phyloP scores from a whole-genome alignment of 2,888 invertebrate species.

The Ennomos fuscantarius region DNA sequence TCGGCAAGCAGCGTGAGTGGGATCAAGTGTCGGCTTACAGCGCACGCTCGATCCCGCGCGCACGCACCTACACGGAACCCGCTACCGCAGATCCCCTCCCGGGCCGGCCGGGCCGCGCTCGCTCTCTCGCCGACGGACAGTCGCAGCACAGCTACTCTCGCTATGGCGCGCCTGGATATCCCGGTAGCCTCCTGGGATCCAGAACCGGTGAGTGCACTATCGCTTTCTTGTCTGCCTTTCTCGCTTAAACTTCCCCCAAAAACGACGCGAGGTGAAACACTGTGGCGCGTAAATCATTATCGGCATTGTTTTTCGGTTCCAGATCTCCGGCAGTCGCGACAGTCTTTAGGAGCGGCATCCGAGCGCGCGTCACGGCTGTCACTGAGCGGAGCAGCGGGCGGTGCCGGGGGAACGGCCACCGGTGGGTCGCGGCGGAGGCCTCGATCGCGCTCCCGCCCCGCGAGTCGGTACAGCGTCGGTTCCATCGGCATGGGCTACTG shows the following conservation, averaged over 20 bases:
- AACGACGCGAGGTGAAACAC: not conserved
- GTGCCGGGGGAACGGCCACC: slow-evolving; percentile 86
- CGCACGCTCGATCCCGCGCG: slow-evolving; percentile 94
- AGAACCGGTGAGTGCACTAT: slow-evolving; percentile 70
- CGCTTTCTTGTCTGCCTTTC: slow-evolving; percentile 42
- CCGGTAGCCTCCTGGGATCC: slow-evolving; percentile 87
- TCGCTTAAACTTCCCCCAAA: slow-evolving; percentile 20
- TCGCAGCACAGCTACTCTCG: slow-evolving; percentile 95
- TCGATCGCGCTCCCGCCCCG: slow-evolving; percentile 91
- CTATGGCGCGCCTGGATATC: slow-evolving; percentile 90
- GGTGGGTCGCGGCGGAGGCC: slow-evolving; percentile 88
- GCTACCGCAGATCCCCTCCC: slow-evolving; percentile 89
- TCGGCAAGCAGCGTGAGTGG: slow-evolving; percentile 92
- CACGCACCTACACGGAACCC: slow-evolving; percentile 91
- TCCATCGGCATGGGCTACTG: slow-evolving; percentile 94
- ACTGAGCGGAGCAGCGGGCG: slow-evolving; percentile 87
- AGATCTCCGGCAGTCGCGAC: slow-evolving; percentile 94
- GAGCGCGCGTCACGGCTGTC: slow-evolving; percentile 92
- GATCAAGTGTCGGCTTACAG: slow-evolving; percentile 94
- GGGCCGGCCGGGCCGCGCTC: slow-evolving; percentile 90
- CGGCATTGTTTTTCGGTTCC: slow-evolving; percentile 48
- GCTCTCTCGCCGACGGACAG: slow-evolving; percentile 95
- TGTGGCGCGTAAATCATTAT: not conserved
- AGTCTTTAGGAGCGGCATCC: slow-evolving; percentile 92
- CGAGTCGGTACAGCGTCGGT: slow-evolving; percentile 92